Base-by-base conservation (phyloP, 2,888 invertebrate species). In the Sesia apiformis region DNA sequence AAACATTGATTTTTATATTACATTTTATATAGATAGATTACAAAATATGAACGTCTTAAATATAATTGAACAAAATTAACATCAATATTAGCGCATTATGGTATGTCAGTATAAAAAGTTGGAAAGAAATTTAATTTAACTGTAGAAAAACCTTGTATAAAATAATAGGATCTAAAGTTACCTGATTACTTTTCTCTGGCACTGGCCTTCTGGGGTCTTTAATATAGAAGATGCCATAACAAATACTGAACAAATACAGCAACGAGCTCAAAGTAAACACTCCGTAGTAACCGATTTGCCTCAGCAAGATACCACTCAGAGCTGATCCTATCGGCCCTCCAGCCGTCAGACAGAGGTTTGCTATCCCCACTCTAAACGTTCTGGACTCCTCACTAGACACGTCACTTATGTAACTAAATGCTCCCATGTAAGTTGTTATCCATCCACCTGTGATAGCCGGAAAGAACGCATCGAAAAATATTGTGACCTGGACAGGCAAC, bases 401-500 rank as follows among this genome's bases (percentile, higher is more conserved):
- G 57, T 92, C 91, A 67, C 92, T 88, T 1, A 93, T 87, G 62
- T 92, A 93, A 58, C 91, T 91, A 78, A 92, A 91, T 51, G 91
- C 82, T 43, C 91, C 90, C 85, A 91, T 88, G 55, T 90, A 90
- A 38, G 87, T 85, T 0, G 88, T 79, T n/a, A 90, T 84, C 90
- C 90, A 90, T 3, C 90, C 88, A 0, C 91, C 91, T 4, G 90
- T 89, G 8, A 91, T 66, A 5, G 91, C 89, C 4, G 90, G 88
- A 39, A 91, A 87, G 52, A 91, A 72, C 0, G 88, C 86, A 58
- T 91, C 91, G 39, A 86, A 80, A 53, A 91, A 81, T 69, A 90
- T 85, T 0, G 86, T 88, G 0, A 88, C 77, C 70, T 91, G 80
- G 42, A 91, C 84, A 0, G 91, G 91, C 49, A 91, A 59, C 63